Evolutionary conservation across 2,888 invertebrate genomes (phyloP).

Genomic region (Hyles lineata): DNA sequence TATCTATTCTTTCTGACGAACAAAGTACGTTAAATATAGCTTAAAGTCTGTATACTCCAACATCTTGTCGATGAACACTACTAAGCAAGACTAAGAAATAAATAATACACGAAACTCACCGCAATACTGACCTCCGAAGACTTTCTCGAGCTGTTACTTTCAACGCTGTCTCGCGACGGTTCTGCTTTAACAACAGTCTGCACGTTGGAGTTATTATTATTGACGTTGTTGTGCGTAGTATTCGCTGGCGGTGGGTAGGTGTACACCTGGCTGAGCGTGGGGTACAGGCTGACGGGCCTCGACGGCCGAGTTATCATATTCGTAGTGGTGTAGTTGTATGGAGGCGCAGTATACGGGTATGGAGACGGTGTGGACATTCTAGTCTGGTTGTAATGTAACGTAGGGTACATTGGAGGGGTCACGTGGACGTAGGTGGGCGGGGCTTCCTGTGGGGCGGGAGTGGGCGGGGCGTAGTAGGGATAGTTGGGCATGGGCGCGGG

Average conservation of each 20-base stretch:
- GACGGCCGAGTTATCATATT: slow-evolving; percentile 75
- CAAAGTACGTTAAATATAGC: not conserved
- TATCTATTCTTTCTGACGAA: not conserved
- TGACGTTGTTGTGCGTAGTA: slow-evolving; percentile 38
- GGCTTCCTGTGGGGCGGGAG: slow-evolving; percentile 49
- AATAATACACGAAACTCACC: slow-evolving; percentile 47
- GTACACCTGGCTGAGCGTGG: slow-evolving; percentile 65
- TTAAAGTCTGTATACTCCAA: not conserved
- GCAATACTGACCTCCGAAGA: slow-evolving; percentile 68
- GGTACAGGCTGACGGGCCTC: slow-evolving; percentile 63
- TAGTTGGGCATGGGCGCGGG: slow-evolving; percentile 56
- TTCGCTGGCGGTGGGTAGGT: slow-evolving; percentile 58
- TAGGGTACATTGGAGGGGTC: slow-evolving; percentile 60
- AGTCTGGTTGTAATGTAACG: slow-evolving; percentile 72
- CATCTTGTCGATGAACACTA: not conserved
- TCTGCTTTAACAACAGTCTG: slow-evolving; percentile 56
- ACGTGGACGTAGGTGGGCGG: slow-evolving; percentile 54
- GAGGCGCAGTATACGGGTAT: slow-evolving; percentile 60
- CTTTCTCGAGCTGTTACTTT: slow-evolving; percentile 62
- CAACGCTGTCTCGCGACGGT: slow-evolving; percentile 58
- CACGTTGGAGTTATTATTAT: slow-evolving; percentile 50
- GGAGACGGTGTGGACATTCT: slow-evolving; percentile 70
- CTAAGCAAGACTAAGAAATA: not conserved
- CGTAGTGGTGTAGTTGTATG: slow-evolving; percentile 74
- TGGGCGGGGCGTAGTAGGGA: slow-evolving; percentile 59